These are phyloP conservation scores for Sinocyclocheilus grahami DNA, from an alignment of 2,113 vertebrate genomes.

Conservation along the genomic window DNA sequence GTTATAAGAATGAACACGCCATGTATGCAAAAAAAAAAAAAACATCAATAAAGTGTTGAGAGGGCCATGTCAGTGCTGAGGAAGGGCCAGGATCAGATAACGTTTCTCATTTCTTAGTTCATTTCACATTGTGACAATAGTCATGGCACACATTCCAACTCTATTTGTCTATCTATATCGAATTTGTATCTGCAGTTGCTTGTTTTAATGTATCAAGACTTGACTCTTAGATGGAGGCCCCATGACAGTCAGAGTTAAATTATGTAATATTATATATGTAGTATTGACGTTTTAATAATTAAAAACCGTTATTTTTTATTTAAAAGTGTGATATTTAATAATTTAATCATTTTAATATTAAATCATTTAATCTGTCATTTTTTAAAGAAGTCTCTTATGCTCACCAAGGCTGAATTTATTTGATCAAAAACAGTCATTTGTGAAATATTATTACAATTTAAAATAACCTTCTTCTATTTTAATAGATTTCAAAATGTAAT, in stretches of 20 bases:
- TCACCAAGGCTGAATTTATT: too few species aligned
- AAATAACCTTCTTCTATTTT: not conserved
- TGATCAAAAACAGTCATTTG: not conserved
- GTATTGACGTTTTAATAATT: not conserved
- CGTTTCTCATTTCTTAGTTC: not conserved
- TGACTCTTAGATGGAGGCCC: not conserved
- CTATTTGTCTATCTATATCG: not conserved
- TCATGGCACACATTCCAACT: not conserved
- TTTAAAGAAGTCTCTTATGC: not conserved
- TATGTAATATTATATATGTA: not conserved
- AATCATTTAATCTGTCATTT: not conserved
- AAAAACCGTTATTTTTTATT: not conserved
- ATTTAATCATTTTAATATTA: not conserved
- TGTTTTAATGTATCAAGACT: not conserved
- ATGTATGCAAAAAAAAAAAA: not conserved
- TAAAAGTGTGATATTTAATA: not conserved
- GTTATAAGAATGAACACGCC: not conserved
- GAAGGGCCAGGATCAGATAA: too few species aligned
- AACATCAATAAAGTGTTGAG: too few species aligned
- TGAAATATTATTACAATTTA: not conserved
- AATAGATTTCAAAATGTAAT: not conserved
- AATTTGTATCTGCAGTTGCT: not conserved
- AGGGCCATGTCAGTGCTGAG: too few species aligned
- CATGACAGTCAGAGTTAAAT: not conserved
- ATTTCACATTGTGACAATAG: not conserved